Base-by-base conservation (phyloP, 1,140 invertebrate species). In the Oryctes rhinoceros region DNA sequence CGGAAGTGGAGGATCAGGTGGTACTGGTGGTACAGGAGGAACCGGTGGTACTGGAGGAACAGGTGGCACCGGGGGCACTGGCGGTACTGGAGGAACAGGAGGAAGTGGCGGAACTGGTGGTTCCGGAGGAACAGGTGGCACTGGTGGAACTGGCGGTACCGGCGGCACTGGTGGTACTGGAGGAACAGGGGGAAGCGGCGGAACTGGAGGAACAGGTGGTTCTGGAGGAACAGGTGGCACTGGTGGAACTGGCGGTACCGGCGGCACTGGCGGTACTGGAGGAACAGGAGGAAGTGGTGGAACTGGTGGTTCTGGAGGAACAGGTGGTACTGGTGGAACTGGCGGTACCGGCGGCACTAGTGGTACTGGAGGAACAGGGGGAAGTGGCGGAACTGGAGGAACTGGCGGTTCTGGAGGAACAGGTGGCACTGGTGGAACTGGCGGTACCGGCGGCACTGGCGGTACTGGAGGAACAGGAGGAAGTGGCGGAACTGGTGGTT, bases 381-480 rank as follows among this genome's bases (percentile, higher is more conserved):
- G 37, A 24, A 15, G 3, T 10, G 37, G 37, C 11, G 47, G 75
- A 10, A 20, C 15, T 47, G 47, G 39, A 5, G 37, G 75, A 4
- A 11, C 18, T 2, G 77, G 77, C 3, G 47, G 49, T 35, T 35
- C 76, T 35, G 76, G 78, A 47, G 71, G 11, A 37, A 80, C 81
- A 15, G 79, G 80, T 59, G 82, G 82, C 30, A 24, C 81, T 82
- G n/a, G 82, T 81, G 53, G 82, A 82, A 9, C 83, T 83, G 35
- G 80, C 81, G 78, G 84, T 78, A 24, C 83, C 82, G 76, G 77
- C 79, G 15, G 81, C 80, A 20, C 20, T 37, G 83, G 82, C 4
- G 88, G 87, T 80, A 79, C 85, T 37, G 87, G 85, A 49, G 90
- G 90, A 87, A 87, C 84, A 20, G 85, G 87, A 48, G 89, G 94